phyloP scores from a whole-genome alignment of 1,140 invertebrate species.

The Papilio aristodemus region DNA sequence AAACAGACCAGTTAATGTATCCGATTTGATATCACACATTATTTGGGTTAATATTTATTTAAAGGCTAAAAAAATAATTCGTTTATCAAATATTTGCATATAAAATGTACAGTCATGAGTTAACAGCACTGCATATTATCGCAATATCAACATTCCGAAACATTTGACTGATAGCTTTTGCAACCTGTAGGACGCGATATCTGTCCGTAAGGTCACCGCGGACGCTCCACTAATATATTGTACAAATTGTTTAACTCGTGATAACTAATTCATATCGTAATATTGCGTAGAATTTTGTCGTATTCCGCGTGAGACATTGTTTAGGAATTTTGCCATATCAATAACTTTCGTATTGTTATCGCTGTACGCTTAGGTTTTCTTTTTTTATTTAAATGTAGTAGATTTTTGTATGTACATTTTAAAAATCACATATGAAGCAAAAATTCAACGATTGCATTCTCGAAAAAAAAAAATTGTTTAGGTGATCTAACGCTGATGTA shows the following conservation, averaged over 20 bases:
- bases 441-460: too few relatives aligned
- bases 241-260: conserved; percentile 66
- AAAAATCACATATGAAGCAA: too few relatives aligned
- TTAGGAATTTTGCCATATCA: neutral
- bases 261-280: conserved; percentile 59
- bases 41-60: neutral
- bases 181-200: conserved; percentile 53
- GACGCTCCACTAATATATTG: conserved; percentile 60
- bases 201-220: conserved; percentile 35
- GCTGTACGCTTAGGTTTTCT: neutral
- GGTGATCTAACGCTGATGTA: conserved; percentile 50
- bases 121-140: neutral
- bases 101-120: neutral
- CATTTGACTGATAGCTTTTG: conserved; percentile 66
- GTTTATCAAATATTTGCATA: neutral
- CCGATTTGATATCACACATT: too few relatives aligned
- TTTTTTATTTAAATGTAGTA: too few relatives aligned
- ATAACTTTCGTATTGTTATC: neutral
- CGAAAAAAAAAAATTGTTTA: neutral
- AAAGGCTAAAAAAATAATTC: neutral
- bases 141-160: conserved; percentile 15
- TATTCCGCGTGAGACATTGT: neutral
- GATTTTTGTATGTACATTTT: too few relatives aligned
- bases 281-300: conserved; percentile 26
- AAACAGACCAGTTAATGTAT: too few relatives aligned